Percentiles rank a stretch among this genome's conserved stretches.
These are phyloP conservation scores for Falco novaeseelandiae DNA, from an alignment of 2,797 vertebrate genomes.

Conservation along the genomic window DNA sequence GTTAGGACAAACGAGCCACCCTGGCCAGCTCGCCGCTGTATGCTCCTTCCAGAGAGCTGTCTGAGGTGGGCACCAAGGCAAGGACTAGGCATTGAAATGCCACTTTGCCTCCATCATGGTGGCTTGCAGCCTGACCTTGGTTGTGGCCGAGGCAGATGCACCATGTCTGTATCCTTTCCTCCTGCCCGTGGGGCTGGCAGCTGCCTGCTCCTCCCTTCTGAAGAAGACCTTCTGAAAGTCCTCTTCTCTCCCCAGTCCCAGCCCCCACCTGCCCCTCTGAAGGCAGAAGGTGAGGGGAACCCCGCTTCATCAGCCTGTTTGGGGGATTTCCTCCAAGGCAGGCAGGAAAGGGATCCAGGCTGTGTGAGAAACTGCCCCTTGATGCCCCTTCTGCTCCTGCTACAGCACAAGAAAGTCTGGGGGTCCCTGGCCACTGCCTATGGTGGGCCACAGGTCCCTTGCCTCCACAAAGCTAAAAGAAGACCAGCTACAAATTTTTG, in stretches of 20 bases:
- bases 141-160: not conserved
- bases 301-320: not conserved
- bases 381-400: not conserved
- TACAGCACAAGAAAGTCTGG: not conserved
- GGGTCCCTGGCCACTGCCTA: not conserved
- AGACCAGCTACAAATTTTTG: not conserved
- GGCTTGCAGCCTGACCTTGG: not conserved
- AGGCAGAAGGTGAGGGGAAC: not conserved
- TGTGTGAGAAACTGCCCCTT: not conserved
- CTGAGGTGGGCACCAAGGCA: not conserved
- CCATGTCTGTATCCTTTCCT: not conserved
- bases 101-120: not conserved
- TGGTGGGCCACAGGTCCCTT: not conserved
- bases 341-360: not conserved
- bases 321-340: not conserved
- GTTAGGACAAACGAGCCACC: accelerated
- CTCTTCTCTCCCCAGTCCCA: not conserved
- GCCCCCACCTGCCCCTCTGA: too few relatives aligned
- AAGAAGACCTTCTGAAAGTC: not conserved
- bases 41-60: not conserved
- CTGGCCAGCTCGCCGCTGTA: accelerated
- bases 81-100: not conserved
- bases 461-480: not conserved
- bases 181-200: not conserved
- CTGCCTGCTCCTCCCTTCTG: not conserved